These are phyloP conservation scores for Anniella stebbinsi DNA, from an alignment of 2,797 vertebrate species.

Conservation along the genomic window DNA sequence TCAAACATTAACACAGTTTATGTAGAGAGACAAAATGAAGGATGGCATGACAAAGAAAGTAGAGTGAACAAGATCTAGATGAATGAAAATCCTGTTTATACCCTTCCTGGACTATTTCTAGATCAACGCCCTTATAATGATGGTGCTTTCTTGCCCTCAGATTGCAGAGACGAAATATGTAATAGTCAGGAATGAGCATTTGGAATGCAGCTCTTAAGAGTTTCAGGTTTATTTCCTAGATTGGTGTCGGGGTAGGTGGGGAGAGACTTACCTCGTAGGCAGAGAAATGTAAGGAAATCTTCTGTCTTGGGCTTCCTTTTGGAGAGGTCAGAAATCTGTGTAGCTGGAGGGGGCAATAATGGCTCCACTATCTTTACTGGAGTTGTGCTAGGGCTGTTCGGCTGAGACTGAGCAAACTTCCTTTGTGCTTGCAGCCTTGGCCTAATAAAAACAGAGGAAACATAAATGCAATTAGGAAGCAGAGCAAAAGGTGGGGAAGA, in stretches of 20 bases:
- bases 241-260: neutral
- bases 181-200: neutral
- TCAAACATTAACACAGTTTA: constrained; percentile 53
- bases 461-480: constrained; percentile 21
- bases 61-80: constrained; percentile 50
- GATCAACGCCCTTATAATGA: neutral
- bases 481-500: neutral
- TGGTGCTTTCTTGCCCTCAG: constrained; percentile 1
- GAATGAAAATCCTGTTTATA: constrained; percentile 46
- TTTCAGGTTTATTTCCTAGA: neutral
- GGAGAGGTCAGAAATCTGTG: constrained; percentile 96
- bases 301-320: constrained; percentile 99
- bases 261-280: constrained; percentile 92
- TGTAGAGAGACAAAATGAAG: constrained; percentile 50
- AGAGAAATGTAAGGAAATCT: constrained; percentile 99
- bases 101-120: constrained; percentile 37
- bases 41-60: constrained; percentile 42
- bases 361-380: constrained; percentile 95
- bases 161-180: constrained; percentile 4
- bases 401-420: constrained; percentile 99
- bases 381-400: constrained; percentile 98
- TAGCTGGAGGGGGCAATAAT: constrained; percentile 86
- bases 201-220: neutral
- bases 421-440: constrained; percentile 99
- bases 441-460: constrained; percentile 78